phyloP scores from a whole-genome alignment of 53 echinoderm and acorn worm species.

The Paracentrotus lividus region DNA sequence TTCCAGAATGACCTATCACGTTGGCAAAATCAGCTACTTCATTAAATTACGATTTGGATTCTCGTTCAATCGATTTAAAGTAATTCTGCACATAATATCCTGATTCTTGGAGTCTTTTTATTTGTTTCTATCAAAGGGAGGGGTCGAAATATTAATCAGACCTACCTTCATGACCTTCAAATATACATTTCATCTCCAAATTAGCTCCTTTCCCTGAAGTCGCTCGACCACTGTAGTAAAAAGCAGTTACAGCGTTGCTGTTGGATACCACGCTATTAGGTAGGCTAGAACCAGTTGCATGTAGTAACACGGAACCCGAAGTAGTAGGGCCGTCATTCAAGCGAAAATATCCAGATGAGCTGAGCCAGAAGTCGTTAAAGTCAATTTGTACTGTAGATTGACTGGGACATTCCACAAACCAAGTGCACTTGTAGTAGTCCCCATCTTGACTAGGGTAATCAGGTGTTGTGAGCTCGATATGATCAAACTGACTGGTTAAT shows the following conservation, averaged over 20 bases:
- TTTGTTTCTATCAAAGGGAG: no score
- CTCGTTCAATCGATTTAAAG: no score
- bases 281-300: not conserved
- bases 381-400: not conserved
- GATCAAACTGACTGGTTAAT: not conserved
- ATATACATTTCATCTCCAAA: not conserved
- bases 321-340: not conserved
- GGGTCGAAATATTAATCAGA: no score
- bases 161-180: no score
- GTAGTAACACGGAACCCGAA: not conserved
- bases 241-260: not conserved
- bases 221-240: not conserved
- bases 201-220: not conserved
- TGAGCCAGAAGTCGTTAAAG: slow-evolving; percentile 4
- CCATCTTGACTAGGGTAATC: not conserved
- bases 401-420: slow-evolving; percentile 13
- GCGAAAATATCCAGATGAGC: not conserved
- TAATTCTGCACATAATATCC: no score
- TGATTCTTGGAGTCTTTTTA: no score
- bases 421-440: slow-evolving; percentile 16
- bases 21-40: no score
- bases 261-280: not conserved
- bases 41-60: no score
- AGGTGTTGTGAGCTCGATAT: slow-evolving; percentile 22
- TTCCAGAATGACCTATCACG: no score